Conservation (phyloP, 2,113 vertebrate genomes). For the Chaetops frenatus region DNA sequence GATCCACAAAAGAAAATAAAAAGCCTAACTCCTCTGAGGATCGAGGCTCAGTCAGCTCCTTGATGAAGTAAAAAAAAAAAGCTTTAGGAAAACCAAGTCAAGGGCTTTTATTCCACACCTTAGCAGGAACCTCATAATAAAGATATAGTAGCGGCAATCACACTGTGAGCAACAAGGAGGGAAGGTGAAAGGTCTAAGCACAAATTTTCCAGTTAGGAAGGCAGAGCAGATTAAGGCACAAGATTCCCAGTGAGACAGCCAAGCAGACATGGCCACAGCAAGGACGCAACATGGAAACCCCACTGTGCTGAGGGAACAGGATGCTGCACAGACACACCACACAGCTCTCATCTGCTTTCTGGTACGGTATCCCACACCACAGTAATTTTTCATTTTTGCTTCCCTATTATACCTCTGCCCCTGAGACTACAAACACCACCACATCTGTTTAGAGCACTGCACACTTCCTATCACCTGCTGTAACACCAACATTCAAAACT, state of each 20-base stretch:
- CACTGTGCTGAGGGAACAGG: background rate
- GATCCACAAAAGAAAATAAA: background rate
- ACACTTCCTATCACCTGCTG: background rate
- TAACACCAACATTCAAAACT: background rate
- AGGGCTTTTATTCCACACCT: background rate
- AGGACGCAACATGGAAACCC: background rate
- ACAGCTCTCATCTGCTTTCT: background rate
- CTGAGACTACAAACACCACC: background rate
- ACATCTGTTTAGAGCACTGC: background rate
- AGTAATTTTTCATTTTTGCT: background rate
- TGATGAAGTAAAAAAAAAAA: background rate
- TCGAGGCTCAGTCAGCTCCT: background rate
- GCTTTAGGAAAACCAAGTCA: background rate
- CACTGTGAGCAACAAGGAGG: background rate
- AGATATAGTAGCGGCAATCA: background rate
- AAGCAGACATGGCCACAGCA: accelerated
- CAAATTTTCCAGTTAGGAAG: background rate
- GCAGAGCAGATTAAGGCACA: background rate
- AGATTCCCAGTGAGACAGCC: background rate
- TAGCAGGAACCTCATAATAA: background rate
- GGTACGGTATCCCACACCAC: background rate
- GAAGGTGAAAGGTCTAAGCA: background rate
- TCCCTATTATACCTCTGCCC: background rate
- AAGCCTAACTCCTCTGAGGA: background rate
- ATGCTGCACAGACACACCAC: background rate